Base-by-base conservation (phyloP, 1,140 invertebrate genomes). In the Zaprionus tsacasi region DNA sequence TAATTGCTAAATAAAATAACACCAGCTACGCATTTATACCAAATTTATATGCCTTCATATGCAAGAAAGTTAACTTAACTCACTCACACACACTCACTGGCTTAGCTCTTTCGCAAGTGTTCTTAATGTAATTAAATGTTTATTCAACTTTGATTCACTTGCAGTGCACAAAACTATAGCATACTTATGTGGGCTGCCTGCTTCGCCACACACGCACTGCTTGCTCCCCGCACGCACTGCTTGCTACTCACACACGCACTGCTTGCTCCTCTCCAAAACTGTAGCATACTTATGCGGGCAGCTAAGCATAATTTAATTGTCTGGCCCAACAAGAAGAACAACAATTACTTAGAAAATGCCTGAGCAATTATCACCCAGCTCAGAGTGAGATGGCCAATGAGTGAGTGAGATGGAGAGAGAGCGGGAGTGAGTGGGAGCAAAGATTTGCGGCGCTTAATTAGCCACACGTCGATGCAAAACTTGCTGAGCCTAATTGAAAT, bases 291-390 rank as follows among this genome's bases (percentile, higher is more conserved):
- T 83, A 83, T 80, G 61, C 58, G 73, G 60, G 76, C 64, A 5
- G 57, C 66, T 74, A 60, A 78, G 55, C 78, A 78, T 83, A 85
- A 85, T 85, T 83, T 71, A 81, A 86, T 81, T 81, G 82, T 78
- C 66, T 65, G 67, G 56, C 85, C 68, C 70, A 83, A 76, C 70
- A 83, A 76, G 50, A 63, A 60, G 50, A 55, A 61, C 30, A 66
- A 48, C 55, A 57, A 64, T 36, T 40, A 64, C 45, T 36, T 30
- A 40, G 58, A 11, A n/a, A 21, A 45, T 48, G 50, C 54, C 54
- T 27, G 38, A 57, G 10, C 82, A 85, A 81, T 85, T 85, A 85
- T 63, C 79, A 76, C 79, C 69, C 33, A 36, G 6, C 21, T 21
- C 21, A 60, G 48, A 72, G 65, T 55, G 35, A 45, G 40, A 45